Conservation (phyloP, 2,113 vertebrate genomes). For the Oriolus oriolus region DNA sequence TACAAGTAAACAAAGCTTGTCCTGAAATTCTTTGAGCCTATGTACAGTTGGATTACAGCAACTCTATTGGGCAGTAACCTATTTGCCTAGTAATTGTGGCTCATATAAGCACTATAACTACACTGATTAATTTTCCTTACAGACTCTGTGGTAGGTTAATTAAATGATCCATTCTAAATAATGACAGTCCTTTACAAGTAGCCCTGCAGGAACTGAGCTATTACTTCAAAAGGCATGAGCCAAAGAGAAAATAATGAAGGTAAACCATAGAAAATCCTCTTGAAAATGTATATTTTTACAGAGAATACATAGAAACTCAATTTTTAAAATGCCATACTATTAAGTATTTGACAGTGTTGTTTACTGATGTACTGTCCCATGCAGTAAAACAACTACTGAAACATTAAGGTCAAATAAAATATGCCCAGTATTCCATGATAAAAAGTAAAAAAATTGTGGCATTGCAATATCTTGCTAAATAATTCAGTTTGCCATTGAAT, state of each 20-base stretch:
- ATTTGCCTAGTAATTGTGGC: slow-evolving; percentile 65
- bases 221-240: slow-evolving; percentile 28
- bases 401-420: not conserved
- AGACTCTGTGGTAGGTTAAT: slow-evolving; percentile 66
- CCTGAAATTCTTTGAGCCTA: slow-evolving; percentile 56
- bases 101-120: slow-evolving; percentile 64
- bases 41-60: slow-evolving; percentile 53
- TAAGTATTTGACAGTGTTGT: not conserved
- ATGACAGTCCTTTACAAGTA: slow-evolving; percentile 56
- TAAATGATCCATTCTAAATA: slow-evolving; percentile 71
- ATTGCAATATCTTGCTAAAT: not conserved
- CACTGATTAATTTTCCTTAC: slow-evolving; percentile 72
- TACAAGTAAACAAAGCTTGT: slow-evolving; percentile 59
- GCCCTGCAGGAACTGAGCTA: slow-evolving; percentile 54
- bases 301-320: not conserved
- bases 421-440: not conserved
- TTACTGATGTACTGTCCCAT: not conserved
- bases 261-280: slow-evolving; percentile 6
- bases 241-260: slow-evolving; percentile 43
- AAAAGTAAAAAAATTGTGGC: not conserved
- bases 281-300: not conserved
- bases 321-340: not conserved
- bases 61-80: slow-evolving; percentile 55
- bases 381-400: not conserved
- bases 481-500: not conserved